Base-by-base conservation (phyloP, 2,797 vertebrate species). In the Passerculus sandwichensis region DNA sequence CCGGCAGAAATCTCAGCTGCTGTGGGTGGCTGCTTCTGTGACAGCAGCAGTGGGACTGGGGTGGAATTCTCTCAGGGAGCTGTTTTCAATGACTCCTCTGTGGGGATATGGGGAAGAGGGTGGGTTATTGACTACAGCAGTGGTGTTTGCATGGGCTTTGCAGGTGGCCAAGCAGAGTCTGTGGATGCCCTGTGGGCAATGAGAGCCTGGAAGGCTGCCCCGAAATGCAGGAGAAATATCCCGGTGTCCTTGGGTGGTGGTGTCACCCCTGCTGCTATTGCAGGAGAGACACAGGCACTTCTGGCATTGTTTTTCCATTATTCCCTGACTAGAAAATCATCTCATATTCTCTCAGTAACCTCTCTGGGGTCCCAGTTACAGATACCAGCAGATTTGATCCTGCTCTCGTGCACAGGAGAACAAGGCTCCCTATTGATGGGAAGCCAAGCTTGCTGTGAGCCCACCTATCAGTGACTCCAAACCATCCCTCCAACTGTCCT, bases 401-500 rank as follows among this genome's bases (percentile, higher is more conserved):
- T 1, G 1, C 54, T 83, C 69, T 92, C 1, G 0, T 71, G 75
- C 75, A 30, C 38, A 50, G 50, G 64, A 91, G 93, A 96, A 93
- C 92, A 95, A 95, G 59, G 40, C 85, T 84, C 80, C 40, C 87
- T 60, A 85, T 88, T 89, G 94, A 96, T 86, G 69, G 74, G 34
- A 25, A 91, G 94, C 94, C 91, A 93, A 67, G 83, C 59, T 91
- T 6, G 3, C 92, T 70, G 87, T 45, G 51, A 97, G 90, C 95
- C 92, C 89, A 96, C 93, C 94, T 95, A 89, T 96, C 9, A 2
- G 79, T 78, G 87, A 85, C 93, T 96, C 93, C 93, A 94, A 76
- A 95, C 97, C 89, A 83, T 94, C 97, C 53, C 50, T 88, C 74
- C 88, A 94, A 85, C 79, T 78, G 71, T 78, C 10, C 0, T 97